Percentiles rank a stretch among this genome's conserved stretches.
Evolutionary conservation across 2,797 vertebrate species (phyloP).

Genomic region (Sebastes diaconus): DNA sequence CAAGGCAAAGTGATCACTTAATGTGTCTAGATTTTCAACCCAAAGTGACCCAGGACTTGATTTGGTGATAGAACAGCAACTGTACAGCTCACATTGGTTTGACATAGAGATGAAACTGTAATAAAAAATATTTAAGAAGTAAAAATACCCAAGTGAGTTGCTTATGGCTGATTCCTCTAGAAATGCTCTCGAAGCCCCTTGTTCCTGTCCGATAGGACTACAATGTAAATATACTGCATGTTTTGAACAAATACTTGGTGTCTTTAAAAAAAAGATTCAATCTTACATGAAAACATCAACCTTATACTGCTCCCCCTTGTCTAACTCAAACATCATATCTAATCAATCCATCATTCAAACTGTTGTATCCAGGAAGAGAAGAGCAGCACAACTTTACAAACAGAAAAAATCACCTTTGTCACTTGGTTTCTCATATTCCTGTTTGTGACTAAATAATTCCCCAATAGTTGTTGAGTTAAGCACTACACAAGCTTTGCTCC

Average conservation of each 20-base stretch:
- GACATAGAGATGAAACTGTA: slow-evolving; percentile 36
- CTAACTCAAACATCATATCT: neutral
- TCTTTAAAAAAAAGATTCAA: slow-evolving; percentile 4
- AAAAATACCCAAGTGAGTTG: slow-evolving; percentile 44
- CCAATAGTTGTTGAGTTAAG: neutral
- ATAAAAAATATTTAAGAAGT: slow-evolving; percentile 38
- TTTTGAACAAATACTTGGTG: slow-evolving; percentile 28
- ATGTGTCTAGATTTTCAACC: slow-evolving; percentile 21
- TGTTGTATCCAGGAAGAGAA: neutral
- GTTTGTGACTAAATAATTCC: neutral
- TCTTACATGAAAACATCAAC: slow-evolving; percentile 9
- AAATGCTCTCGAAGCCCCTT: neutral
- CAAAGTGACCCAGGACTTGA: slow-evolving; percentile 27
- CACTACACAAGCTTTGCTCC: neutral
- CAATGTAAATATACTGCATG: slow-evolving; percentile 30
- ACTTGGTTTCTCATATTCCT: neutral
- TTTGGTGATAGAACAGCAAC: slow-evolving; percentile 36
- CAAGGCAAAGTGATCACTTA: slow-evolving; percentile 60
- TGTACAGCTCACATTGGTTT: slow-evolving; percentile 46
- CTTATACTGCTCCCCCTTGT: neutral
- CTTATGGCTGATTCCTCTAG: slow-evolving; percentile 68
- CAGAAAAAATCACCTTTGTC: neutral
- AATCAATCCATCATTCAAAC: neutral
- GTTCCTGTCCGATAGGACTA: slow-evolving; percentile 13
- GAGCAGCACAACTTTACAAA: neutral